A percentile compares a stretch with the other conserved stretches of the same genome.
phyloP scores from a whole-genome alignment of 2,113 vertebrate genomes.

The Peromyscus polionotus region DNA sequence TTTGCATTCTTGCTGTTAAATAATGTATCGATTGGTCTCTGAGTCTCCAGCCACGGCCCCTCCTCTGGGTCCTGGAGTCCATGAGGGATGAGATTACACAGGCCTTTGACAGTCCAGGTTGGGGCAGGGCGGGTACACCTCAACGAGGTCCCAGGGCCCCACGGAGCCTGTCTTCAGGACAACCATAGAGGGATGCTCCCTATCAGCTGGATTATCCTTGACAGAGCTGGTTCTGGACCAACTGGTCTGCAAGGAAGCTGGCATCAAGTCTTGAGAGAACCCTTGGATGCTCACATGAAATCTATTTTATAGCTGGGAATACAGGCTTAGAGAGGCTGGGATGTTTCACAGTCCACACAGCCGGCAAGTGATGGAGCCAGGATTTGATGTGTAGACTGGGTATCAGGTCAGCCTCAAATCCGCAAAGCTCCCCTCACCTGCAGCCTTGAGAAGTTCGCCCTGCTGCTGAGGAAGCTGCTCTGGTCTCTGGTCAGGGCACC shows the following conservation, averaged over 20 bases:
- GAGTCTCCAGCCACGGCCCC: slow-evolving; percentile 78
- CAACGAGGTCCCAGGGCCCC: slow-evolving; percentile 42
- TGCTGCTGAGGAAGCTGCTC: not conserved
- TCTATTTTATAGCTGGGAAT: not conserved
- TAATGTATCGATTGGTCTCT: slow-evolving; percentile 89
- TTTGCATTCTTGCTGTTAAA: slow-evolving; percentile 90
- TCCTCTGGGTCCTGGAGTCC: slow-evolving; percentile 36
- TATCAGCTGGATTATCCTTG: not conserved
- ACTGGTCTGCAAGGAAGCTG: not conserved
- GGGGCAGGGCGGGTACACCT: not conserved
- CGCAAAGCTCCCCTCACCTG: not conserved
- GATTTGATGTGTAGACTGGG: not conserved
- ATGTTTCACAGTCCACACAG: not conserved
- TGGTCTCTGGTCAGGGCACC: not conserved
- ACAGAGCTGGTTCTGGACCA: not conserved
- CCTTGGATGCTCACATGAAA: not conserved
- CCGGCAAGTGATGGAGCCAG: not conserved
- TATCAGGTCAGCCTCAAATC: not conserved
- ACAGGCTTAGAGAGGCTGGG: not conserved
- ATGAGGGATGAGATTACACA: slow-evolving; percentile 85
- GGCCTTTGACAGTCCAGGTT: slow-evolving; percentile 67
- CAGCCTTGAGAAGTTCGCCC: not conserved
- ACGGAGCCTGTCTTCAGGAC: not conserved
- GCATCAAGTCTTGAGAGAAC: accelerated
- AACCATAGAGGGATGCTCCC: not conserved